Percentiles rank a stretch among this genome's conserved stretches.
These are phyloP conservation scores for Macrostomum lignano DNA, from an alignment of 1,140 invertebrate genomes.

Conservation along the genomic window DNA sequence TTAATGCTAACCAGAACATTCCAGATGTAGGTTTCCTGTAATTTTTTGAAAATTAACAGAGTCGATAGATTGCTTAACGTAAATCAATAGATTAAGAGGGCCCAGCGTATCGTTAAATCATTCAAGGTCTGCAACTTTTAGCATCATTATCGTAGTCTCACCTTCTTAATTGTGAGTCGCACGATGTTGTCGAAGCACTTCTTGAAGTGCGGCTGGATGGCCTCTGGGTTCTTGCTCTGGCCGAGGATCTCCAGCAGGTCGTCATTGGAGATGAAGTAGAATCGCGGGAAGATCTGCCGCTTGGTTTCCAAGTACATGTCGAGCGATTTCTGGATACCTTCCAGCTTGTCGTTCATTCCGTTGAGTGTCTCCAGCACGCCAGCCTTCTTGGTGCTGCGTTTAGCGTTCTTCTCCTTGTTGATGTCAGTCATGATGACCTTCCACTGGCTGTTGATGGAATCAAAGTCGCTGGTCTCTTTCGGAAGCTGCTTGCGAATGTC, in stretches of 20 bases:
- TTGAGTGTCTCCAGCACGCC: slow-evolving; percentile 21
- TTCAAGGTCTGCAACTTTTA: background rate
- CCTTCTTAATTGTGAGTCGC: slow-evolving; percentile 22
- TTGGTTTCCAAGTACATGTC: slow-evolving; percentile 30
- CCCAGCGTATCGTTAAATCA: background rate
- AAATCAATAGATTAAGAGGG: too few species aligned
- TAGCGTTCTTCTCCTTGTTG: slow-evolving; percentile 21
- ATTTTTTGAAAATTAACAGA: too few species aligned
- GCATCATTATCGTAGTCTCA: slow-evolving; percentile 7
- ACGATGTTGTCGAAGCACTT: slow-evolving; percentile 29
- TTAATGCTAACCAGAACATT: background rate
- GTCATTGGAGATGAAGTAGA: slow-evolving; percentile 29
- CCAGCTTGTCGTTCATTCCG: slow-evolving; percentile 24
- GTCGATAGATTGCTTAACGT: background rate
- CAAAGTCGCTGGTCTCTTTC: slow-evolving; percentile 25
- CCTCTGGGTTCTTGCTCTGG: slow-evolving; percentile 26
- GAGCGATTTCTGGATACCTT: slow-evolving; percentile 28
- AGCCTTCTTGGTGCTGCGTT: slow-evolving; percentile 19
- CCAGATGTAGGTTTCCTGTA: background rate
- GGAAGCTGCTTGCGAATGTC: slow-evolving; percentile 28
- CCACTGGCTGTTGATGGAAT: slow-evolving; percentile 24
- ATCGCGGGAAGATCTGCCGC: slow-evolving; percentile 27
- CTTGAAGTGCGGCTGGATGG: slow-evolving; percentile 25
- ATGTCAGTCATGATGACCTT: slow-evolving; percentile 23
- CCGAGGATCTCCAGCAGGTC: slow-evolving; percentile 28